Conservation (phyloP, 2,797 vertebrate genomes). For the Enteromius treurensis region DNA sequence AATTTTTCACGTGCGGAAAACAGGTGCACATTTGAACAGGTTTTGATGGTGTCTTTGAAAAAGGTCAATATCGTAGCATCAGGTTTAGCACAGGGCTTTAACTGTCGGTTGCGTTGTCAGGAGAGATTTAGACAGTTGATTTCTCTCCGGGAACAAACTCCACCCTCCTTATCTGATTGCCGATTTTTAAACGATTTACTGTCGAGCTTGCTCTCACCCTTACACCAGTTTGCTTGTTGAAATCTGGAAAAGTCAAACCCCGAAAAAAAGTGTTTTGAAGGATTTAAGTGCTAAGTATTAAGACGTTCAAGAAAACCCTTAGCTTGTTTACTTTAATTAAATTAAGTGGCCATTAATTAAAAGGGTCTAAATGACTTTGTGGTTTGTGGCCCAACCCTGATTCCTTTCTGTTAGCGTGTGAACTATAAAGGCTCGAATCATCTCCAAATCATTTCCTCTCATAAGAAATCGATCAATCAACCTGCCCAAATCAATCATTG, state of each 20-base stretch:
- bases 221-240: slow-evolving; percentile 44
- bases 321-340: slow-evolving; percentile 22
- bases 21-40: slow-evolving; percentile 58
- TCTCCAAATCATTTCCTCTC: slow-evolving; percentile 38
- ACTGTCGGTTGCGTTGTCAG: slow-evolving; percentile 71
- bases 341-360: neutral
- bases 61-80: slow-evolving; percentile 69
- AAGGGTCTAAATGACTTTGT: slow-evolving; percentile 4
- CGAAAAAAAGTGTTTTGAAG: neutral
- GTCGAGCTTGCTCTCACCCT: slow-evolving; percentile 51
- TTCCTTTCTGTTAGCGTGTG: slow-evolving; percentile 25
- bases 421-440: slow-evolving; percentile 5
- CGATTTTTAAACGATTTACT: slow-evolving; percentile 66
- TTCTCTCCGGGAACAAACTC: slow-evolving; percentile 71
- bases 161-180: slow-evolving; percentile 75
- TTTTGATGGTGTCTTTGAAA: slow-evolving; percentile 57
- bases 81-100: slow-evolving; percentile 75
- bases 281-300: neutral
- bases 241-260: slow-evolving; percentile 15
- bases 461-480: slow-evolving; percentile 36
- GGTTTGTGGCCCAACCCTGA: slow-evolving; percentile 7
- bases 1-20: slow-evolving; percentile 43
- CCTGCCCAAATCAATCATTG: slow-evolving; percentile 45
- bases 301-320: neutral
- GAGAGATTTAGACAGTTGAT: slow-evolving; percentile 79